Evolutionary conservation across 2,113 vertebrate species (phyloP), one percentile per base, ranked within the genome.

Genomic region (Manacus vitellinus): DNA sequence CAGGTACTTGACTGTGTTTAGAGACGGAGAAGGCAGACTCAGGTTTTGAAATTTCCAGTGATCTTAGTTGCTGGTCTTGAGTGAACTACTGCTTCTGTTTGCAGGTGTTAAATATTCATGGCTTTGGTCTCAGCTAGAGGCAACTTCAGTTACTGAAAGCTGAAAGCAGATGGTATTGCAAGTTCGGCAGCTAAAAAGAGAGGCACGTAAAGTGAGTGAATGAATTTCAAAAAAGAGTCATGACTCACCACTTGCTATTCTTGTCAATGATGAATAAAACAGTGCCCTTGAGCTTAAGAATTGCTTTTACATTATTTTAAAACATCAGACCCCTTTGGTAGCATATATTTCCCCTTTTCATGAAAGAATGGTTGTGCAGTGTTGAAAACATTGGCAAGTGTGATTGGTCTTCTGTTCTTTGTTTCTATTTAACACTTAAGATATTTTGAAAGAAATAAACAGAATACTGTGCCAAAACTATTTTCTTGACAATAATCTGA

Each of bases 191-290:
- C 62, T 83, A 79, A 76, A 86, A 85, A 68, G 21, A 78, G 44
- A 91, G 46, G 25, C 85, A 76, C 1, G 8, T 63, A 92, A 96
- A 97, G 25, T 62, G 62, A 96, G 54, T 95, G 81, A 94, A 93
- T 93, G 61, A 85, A 83, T 90, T 95, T 65, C 39, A 88, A 93
- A 94, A 87, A 72, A 35, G 35, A 88, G 28, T 66, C n/a, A 92
- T 95, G 94, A 95, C 88, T 97, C 85, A 94, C 52, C 71, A 76
- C 54, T 88, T 90, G 51, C 88, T 96, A 79, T 96, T 95, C 75
- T 70, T 88, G 85, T 83, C 74, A 93, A 1, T 39, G 54, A 90
- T 93, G 71, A 95, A 96, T 94, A 90, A 94, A 95, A 83, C 84
- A 94, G 73, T 63, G 35, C 61, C 73, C 74, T 85, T 88, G 77